Conservation (phyloP, 2,888 invertebrate genomes). For the Gibbula magus region DNA sequence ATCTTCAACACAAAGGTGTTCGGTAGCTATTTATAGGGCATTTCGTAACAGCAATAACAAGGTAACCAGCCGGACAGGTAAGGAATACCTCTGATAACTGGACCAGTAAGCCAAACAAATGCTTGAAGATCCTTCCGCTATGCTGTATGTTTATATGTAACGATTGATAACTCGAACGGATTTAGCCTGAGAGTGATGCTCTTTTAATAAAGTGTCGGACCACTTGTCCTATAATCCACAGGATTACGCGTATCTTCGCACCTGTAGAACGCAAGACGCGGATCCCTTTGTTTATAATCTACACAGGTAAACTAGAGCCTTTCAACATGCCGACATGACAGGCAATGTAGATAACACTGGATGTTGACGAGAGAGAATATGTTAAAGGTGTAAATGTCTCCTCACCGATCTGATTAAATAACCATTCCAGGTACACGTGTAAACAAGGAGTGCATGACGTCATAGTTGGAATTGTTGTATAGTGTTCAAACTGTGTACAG, state of each 20-base stretch:
- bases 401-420: too few species aligned
- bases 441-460: too few species aligned
- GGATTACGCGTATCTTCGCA: constrained; percentile 1
- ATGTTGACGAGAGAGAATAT: background rate
- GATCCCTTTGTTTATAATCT: constrained; percentile 8
- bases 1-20: too few species aligned
- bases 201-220: constrained; percentile 6
- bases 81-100: too few species aligned
- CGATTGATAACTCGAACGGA: background rate
- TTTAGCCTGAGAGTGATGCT: background rate
- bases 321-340: background rate
- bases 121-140: background rate
- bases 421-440: too few species aligned
- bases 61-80: too few species aligned
- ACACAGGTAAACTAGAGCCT: background rate
- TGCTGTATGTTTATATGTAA: constrained; percentile 8
- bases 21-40: too few species aligned
- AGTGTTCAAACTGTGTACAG: too few species aligned
- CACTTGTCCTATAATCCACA: background rate
- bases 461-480: too few species aligned
- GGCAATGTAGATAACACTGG: background rate
- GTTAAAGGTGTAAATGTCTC: too few species aligned
- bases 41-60: too few species aligned
- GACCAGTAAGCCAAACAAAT: background rate
- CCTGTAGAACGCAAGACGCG: background rate